A percentile compares a stretch with the other conserved stretches of the same genome.
Conservation (phyloP, 2,888 invertebrate genomes). For the Apodemia zela region DNA sequence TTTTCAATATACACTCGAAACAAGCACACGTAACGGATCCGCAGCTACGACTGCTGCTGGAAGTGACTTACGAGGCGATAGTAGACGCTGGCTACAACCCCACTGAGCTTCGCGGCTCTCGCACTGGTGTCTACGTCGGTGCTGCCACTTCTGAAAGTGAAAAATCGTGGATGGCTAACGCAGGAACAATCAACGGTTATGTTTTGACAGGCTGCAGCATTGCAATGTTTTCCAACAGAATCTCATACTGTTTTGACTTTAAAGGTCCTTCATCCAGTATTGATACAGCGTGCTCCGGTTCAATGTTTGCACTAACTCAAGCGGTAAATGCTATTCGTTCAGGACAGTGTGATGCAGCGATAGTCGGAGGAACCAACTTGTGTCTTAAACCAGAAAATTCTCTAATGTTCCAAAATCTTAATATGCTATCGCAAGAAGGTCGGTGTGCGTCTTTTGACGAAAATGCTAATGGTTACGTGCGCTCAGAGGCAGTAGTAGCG, state of each 20-base stretch:
- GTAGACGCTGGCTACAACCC: conserved; percentile 16
- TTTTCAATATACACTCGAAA: conserved; percentile 13
- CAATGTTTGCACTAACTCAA: conserved; percentile 5
- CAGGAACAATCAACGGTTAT: not conserved
- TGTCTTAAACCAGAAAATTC: conserved; percentile 1
- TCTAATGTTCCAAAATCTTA: not conserved
- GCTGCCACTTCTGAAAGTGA: not conserved
- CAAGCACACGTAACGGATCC: conserved; percentile 13
- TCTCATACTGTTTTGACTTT: conserved; percentile 16
- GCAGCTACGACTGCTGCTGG: conserved; percentile 5
- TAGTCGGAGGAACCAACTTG: not conserved
- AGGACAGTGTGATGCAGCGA: conserved; percentile 11
- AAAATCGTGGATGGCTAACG: not conserved
- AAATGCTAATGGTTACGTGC: conserved; percentile 6
- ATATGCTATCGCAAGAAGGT: conserved; percentile 1
- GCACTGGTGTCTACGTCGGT: conserved; percentile 8
- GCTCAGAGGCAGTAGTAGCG: conserved; percentile 8
- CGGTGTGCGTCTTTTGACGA: conserved; percentile 15
- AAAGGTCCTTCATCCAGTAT: conserved; percentile 14
- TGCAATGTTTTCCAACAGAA: conserved; percentile 16
- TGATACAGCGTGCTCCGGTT: conserved; percentile 13
- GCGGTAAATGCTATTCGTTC: conserved; percentile 7
- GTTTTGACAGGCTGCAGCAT: conserved; percentile 9
- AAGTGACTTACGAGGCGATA: conserved; percentile 16
- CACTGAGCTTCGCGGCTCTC: not conserved